Evolutionary conservation across 2,797 vertebrate genomes (phyloP).

Genomic region (Pyrocephalus nanus): DNA sequence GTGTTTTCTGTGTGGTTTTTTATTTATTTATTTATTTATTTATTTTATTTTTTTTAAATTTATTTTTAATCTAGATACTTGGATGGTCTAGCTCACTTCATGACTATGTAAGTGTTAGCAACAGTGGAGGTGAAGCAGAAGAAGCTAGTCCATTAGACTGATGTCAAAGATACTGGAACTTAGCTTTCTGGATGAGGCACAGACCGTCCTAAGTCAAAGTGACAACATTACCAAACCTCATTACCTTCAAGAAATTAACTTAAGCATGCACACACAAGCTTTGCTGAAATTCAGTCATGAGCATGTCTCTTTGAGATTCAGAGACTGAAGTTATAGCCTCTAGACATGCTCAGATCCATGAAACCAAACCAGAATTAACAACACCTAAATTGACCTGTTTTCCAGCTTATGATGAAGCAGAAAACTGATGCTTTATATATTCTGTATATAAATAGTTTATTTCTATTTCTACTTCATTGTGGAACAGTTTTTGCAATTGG

Average conservation of each 20-base stretch:
- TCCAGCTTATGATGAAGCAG: neutral
- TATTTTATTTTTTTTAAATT: neutral
- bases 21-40: too few relatives aligned
- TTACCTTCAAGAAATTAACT: constrained; percentile 16
- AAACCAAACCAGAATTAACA: neutral
- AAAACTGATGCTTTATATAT: neutral
- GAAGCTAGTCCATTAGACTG: neutral
- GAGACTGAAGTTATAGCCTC: neutral
- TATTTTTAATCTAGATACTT: neutral
- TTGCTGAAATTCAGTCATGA: neutral
- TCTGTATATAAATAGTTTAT: neutral
- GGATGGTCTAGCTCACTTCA: neutral
- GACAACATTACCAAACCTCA: neutral
- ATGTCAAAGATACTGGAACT: neutral
- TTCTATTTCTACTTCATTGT: neutral
- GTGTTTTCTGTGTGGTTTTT: neutral
- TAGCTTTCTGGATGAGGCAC: neutral
- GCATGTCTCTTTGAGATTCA: neutral
- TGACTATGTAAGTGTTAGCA: neutral
- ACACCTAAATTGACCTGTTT: neutral
- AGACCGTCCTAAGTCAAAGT: neutral
- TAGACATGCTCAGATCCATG: neutral
- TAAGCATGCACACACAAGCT: neutral
- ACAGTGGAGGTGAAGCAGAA: neutral
- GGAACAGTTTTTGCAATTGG: neutral